Conservation (phyloP, 1,140 invertebrate genomes). For the Rhysida immarginata region DNA sequence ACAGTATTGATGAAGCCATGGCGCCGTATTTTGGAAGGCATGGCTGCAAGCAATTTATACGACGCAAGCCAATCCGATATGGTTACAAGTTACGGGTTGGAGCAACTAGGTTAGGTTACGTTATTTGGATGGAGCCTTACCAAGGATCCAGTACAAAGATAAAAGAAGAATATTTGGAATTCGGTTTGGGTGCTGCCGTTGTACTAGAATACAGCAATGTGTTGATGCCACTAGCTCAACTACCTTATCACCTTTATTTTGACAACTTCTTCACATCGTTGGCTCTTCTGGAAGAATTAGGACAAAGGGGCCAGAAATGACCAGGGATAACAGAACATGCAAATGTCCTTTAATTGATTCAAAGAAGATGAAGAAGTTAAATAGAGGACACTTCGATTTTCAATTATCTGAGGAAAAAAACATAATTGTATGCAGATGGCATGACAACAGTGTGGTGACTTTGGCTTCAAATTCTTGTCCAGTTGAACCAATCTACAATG, state of each 20-base stretch:
- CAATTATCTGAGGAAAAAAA: too few relatives aligned
- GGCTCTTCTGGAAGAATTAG: too few relatives aligned
- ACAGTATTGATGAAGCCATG: slow-evolving; percentile 16
- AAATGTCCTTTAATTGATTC: too few relatives aligned
- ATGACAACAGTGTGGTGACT: neutral
- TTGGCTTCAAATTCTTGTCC: too few relatives aligned
- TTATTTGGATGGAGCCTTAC: neutral
- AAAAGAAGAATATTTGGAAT: neutral
- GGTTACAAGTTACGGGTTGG: slow-evolving; percentile 14
- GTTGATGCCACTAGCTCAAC: neutral
- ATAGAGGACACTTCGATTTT: slow-evolving; percentile 5
- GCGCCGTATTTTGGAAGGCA: slow-evolving; percentile 16
- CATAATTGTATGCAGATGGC: too few relatives aligned
- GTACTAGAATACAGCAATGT: too few relatives aligned
- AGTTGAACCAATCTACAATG: slow-evolving; percentile 13
- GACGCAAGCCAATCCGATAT: slow-evolving; percentile 18
- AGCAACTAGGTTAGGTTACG: neutral
- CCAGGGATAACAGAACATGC: too few relatives aligned
- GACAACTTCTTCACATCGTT: slow-evolving; percentile 2
- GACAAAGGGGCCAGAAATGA: too few relatives aligned
- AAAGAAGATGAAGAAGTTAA: too few relatives aligned
- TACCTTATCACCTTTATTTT: too few relatives aligned
- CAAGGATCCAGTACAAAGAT: neutral
- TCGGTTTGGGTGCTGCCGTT: too few relatives aligned
- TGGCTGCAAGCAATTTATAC: slow-evolving; percentile 14